A percentile compares a stretch with the other conserved stretches of the same genome.
Conservation (phyloP, 2,113 vertebrate species). For the Zosterops pallidus region DNA sequence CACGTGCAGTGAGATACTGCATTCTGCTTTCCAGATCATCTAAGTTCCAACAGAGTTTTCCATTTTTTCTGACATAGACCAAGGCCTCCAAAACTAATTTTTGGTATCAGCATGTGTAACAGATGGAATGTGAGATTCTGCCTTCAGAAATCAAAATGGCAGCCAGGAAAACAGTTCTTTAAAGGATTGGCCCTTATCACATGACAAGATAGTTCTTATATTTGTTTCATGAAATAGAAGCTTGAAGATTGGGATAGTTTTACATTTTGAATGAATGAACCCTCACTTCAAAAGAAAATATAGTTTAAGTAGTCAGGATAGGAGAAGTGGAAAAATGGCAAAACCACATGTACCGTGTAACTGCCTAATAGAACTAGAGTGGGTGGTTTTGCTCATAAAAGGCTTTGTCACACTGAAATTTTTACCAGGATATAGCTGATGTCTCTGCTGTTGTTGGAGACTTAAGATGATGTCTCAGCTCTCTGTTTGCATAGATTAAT, state of each 20-base stretch:
- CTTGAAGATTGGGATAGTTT: neutral
- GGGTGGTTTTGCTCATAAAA: neutral
- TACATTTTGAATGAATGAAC: neutral
- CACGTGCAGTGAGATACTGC: neutral
- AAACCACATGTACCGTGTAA: neutral
- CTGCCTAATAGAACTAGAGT: neutral
- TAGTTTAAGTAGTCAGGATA: neutral
- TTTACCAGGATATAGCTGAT: neutral
- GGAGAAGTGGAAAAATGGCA: neutral
- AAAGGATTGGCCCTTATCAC: neutral
- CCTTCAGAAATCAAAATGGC: neutral
- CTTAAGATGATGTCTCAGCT: neutral
- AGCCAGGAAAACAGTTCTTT: neutral
- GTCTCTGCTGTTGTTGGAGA: neutral
- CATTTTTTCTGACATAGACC: neutral
- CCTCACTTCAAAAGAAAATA: neutral
- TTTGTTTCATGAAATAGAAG: neutral
- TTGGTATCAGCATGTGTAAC: neutral
- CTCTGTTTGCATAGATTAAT: neutral
- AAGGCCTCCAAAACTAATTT: neutral
- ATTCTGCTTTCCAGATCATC: neutral
- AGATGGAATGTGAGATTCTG: neutral
- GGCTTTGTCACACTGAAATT: neutral
- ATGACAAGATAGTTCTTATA: neutral
- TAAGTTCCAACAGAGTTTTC: neutral